Percentiles rank a stretch among this genome's conserved stretches.
phyloP scores from a whole-genome alignment of 2,888 invertebrate genomes.

The Ecdyonurus torrentis region DNA sequence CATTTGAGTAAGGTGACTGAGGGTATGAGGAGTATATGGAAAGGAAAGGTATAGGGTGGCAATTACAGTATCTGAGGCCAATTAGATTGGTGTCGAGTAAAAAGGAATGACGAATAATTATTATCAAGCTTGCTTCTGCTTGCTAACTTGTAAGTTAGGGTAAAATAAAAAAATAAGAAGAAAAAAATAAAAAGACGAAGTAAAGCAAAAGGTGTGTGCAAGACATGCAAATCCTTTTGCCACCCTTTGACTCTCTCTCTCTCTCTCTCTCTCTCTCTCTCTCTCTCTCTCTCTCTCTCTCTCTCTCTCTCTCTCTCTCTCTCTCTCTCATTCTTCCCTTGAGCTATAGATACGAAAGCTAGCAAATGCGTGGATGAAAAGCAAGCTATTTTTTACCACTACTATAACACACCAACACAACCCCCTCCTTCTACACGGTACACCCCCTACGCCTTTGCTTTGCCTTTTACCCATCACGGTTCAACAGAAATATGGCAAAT shows the following conservation, averaged over 20 bases:
- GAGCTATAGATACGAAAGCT: not conserved
- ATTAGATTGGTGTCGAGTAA: constrained; percentile 6
- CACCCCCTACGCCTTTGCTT: not conserved
- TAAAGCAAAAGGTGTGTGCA: not conserved
- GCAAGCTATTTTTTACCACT: not conserved
- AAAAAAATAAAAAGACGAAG: not conserved
- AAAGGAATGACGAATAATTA: constrained; percentile 1
- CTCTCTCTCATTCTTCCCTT: too few relatives aligned
- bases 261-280: not conserved
- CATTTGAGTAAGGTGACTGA: not conserved
- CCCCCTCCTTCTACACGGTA: not conserved
- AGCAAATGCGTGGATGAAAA: not conserved
- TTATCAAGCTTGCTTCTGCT: not conserved
- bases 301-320: too few relatives aligned
- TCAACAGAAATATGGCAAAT: not conserved
- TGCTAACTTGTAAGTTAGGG: too few relatives aligned
- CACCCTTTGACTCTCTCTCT: not conserved
- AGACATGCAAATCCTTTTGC: not conserved
- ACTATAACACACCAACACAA: not conserved
- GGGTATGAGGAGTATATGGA: not conserved
- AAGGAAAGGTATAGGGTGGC: constrained; percentile 3
- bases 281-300: not conserved
- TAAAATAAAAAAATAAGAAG: too few relatives aligned
- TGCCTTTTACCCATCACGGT: not conserved
- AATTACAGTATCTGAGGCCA: constrained; percentile 5